Percentiles rank a stretch among this genome's conserved stretches.
phyloP scores from a whole-genome alignment of 2,888 invertebrate species.

The Apeira syringaria region DNA sequence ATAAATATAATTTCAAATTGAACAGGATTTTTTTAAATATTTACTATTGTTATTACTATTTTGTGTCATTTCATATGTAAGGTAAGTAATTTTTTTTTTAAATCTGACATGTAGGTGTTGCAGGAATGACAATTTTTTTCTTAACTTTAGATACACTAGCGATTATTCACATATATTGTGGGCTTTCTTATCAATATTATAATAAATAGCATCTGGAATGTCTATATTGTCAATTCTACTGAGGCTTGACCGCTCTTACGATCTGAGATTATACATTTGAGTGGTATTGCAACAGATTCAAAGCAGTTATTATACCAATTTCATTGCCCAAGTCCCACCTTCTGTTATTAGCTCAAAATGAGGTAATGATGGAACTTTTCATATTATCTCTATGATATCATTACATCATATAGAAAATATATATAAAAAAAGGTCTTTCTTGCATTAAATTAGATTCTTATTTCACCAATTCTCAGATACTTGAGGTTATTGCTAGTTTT shows the following conservation, averaged over 20 bases:
- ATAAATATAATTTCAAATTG: neutral
- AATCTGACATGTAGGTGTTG: conserved; percentile 25
- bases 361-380: conserved; percentile 1
- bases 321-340: conserved; percentile 2
- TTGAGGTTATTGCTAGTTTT: too few relatives aligned
- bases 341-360: neutral
- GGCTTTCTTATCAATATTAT: conserved; percentile 58
- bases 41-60: neutral
- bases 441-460: too few relatives aligned
- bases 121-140: conserved; percentile 22
- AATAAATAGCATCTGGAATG: conserved; percentile 64
- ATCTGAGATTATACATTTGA: conserved; percentile 50
- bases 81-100: too few relatives aligned
- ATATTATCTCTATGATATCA: too few relatives aligned
- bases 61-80: conserved; percentile 14
- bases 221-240: conserved; percentile 79
- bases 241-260: conserved; percentile 54
- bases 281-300: conserved; percentile 54
- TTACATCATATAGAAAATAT: too few relatives aligned
- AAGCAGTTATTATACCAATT: conserved; percentile 19
- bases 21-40: too few relatives aligned
- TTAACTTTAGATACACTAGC: conserved; percentile 49
- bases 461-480: too few relatives aligned
- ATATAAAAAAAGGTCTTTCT: too few relatives aligned
- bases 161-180: conserved; percentile 60